Conservation (phyloP, 2,113 vertebrate species). For the Junco hyemalis region DNA sequence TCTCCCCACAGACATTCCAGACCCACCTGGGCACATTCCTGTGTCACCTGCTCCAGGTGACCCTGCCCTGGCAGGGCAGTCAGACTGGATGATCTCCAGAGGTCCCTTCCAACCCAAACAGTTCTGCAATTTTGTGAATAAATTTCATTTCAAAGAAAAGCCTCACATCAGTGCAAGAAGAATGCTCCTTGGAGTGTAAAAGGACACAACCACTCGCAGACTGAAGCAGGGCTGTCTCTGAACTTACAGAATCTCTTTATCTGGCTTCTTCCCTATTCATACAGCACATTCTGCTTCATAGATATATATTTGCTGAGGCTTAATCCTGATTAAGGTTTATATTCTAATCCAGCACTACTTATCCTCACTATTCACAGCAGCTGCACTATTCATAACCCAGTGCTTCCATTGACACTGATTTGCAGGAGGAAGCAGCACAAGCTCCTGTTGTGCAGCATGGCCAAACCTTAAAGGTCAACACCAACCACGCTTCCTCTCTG, state of each 20-base stretch:
- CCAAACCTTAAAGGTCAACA: not conserved
- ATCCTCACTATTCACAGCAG: not conserved
- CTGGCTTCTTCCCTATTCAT: not conserved
- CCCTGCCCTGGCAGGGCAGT: not conserved
- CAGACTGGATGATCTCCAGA: not conserved
- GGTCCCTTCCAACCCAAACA: not conserved
- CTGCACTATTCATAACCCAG: not conserved
- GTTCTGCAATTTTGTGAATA: not conserved
- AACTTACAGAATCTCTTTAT: not conserved
- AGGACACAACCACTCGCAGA: not conserved
- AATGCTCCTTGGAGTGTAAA: not conserved
- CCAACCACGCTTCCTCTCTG: not conserved
- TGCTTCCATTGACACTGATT: not conserved
- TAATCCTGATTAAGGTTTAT: conserved; percentile 37
- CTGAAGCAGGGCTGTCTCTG: not conserved
- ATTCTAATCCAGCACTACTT: not conserved
- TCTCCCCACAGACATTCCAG: not conserved
- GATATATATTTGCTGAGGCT: not conserved
- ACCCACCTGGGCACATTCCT: not conserved
- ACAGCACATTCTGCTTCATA: not conserved
- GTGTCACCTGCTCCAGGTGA: not conserved
- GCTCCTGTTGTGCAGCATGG: not conserved
- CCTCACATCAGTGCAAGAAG: not conserved
- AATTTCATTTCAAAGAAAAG: not conserved
- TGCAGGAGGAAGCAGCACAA: not conserved